These are phyloP conservation scores for Ptychodera flava DNA, from an alignment of 35 echinoderm and acorn worm species.

Conservation along the genomic window DNA sequence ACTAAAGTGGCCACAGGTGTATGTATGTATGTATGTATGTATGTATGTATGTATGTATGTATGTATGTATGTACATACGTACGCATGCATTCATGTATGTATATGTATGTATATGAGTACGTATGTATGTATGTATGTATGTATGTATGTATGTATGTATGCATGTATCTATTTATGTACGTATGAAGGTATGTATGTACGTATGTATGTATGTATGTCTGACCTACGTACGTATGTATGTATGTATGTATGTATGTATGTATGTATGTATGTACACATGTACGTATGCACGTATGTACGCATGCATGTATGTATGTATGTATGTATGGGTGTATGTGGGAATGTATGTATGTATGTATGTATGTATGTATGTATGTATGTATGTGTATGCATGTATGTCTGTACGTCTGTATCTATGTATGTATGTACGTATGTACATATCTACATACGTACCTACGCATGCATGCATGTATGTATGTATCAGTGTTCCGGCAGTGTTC, in stretches of 20 bases:
- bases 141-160: slow-evolving; percentile 2
- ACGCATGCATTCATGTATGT: background rate
- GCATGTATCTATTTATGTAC: background rate
- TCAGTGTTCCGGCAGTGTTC: background rate
- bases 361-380: background rate
- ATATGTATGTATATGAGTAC: background rate
- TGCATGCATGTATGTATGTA: background rate
- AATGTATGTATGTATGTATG: background rate
- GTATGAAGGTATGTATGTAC: background rate
- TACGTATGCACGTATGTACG: background rate
- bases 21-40: too few species aligned
- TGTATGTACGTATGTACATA: background rate
- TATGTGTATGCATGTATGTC: background rate
- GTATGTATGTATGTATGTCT: background rate
- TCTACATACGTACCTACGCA: background rate
- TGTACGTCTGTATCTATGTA: background rate
- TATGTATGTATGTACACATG: background rate
- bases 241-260: background rate
- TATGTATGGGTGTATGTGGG: background rate
- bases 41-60: too few species aligned
- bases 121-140: slow-evolving; percentile 2
- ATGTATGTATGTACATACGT: too few species aligned
- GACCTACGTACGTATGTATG: background rate
- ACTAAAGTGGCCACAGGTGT: too few species aligned
- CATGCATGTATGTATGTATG: background rate